Evolutionary conservation across 2,888 invertebrate genomes (phyloP), one percentile per base, ranked within the genome.

Genomic region (Choristoneura rosaceana): DNA sequence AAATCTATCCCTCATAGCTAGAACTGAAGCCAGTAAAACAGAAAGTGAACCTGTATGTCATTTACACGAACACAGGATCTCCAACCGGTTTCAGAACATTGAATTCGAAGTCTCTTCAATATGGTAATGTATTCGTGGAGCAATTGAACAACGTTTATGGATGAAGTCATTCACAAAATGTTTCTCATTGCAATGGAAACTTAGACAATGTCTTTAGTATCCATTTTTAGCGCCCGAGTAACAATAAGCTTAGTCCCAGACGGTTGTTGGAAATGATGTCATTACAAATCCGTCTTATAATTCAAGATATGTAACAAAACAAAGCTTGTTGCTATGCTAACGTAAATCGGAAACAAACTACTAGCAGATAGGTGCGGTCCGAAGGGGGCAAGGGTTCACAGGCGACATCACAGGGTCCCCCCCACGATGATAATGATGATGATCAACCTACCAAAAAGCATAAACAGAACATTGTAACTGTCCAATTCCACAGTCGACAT

Each of bases 111-210:
- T 61, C 17, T 45, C 69, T 63, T 70, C 45, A 41, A 33, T 68
- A 68, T 63, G 55, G 58, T 63, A 68, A 71, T 71, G 41, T 34
- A 67, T 55, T 71, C 66, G 61, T 43, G 17, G 33, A n/a, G 50
- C 50, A 17, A 65, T 58, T 41, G 50, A 50, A 41, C 55, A 47
- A 62, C 58, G 55, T 38, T 62, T 33, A 61, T 25, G 58, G 62
- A 63, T 71, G 71, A 71, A 67, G 71, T 63, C 47, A 66, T 62
- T 58, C 45, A 25, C 45, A 14, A 62, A 62, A 62, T 25, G 25
- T 17, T 17, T 14, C 38, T 61, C 8, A 14, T 8, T 41, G 61
- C 8, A 43, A 25, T 0, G 38, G 25, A 12, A 15, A 3, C 47
- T 47, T 47, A 9, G n/a, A 25, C 9, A n/a, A 25, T 10, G 34